phyloP scores from a whole-genome alignment of 2,113 vertebrate species.

The Rhinichthys klamathensis region DNA sequence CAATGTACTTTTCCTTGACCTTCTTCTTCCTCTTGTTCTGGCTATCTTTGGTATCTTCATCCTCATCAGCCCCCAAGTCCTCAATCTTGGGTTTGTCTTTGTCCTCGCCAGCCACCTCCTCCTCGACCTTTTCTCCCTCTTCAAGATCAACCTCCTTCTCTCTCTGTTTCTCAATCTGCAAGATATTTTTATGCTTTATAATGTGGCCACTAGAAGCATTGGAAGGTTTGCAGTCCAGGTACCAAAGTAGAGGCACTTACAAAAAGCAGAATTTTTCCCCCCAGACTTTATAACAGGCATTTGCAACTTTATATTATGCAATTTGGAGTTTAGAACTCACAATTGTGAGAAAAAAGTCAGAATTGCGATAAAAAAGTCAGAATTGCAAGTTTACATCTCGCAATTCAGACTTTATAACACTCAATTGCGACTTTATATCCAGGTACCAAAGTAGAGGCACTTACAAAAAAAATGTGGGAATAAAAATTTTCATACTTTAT shows the following conservation, averaged over 20 bases:
- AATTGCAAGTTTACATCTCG: too few relatives aligned
- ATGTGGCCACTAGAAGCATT: not conserved
- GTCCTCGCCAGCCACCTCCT: constrained; percentile 74
- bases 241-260: constrained; percentile 67
- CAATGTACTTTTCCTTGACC: constrained; percentile 85
- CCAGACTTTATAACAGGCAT: too few relatives aligned
- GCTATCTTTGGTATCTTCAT: constrained; percentile 71
- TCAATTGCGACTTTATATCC: too few relatives aligned
- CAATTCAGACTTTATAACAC: too few relatives aligned
- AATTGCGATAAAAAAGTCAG: too few relatives aligned
- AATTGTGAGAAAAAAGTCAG: too few relatives aligned
- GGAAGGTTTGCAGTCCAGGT: not conserved
- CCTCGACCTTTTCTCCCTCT: constrained; percentile 83
- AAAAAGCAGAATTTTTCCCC: constrained; percentile 63
- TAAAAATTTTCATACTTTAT: too few relatives aligned
- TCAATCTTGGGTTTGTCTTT: constrained; percentile 81
- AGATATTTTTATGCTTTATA: not conserved
- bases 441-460: too few relatives aligned
- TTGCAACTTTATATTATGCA: too few relatives aligned
- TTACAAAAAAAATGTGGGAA: too few relatives aligned
- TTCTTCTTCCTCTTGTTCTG: constrained; percentile 84
- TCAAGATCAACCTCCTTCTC: constrained; percentile 93
- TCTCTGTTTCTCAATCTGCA: constrained; percentile 89
- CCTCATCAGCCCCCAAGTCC: constrained; percentile 81
- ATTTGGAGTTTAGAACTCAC: too few relatives aligned